phyloP scores from a whole-genome alignment of 2,113 vertebrate genomes.

The Ochotona princeps region DNA sequence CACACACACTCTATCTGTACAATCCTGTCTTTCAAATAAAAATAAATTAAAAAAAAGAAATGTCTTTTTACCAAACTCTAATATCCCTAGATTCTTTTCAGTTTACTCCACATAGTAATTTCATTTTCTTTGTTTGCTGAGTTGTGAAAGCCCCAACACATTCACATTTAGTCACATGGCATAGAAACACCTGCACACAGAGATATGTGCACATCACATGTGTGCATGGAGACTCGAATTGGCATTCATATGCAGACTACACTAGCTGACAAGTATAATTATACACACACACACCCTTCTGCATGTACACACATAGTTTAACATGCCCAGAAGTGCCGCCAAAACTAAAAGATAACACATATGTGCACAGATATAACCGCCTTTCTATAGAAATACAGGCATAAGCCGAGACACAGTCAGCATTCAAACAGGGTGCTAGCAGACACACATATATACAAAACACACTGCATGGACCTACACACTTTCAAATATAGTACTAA shows the following conservation, averaged over 20 bases:
- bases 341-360: slow-evolving; percentile 6
- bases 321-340: background rate
- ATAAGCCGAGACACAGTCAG: slow-evolving; percentile 21
- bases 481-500: slow-evolving; percentile 49
- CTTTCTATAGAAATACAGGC: slow-evolving; percentile 44
- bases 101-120: slow-evolving; percentile 42
- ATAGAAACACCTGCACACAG: slow-evolving; percentile 6
- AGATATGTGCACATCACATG: background rate
- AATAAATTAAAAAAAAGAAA: background rate
- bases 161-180: slow-evolving; percentile 20
- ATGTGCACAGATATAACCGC: background rate
- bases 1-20: no score
- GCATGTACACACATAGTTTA: slow-evolving; percentile 9
- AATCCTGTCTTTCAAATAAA: no score
- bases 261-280: slow-evolving; percentile 17
- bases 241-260: slow-evolving; percentile 25
- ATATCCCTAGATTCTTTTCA: slow-evolving; percentile 28
- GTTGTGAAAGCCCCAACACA: slow-evolving; percentile 4
- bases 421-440: slow-evolving; percentile 9
- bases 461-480: background rate
- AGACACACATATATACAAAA: background rate
- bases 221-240: slow-evolving; percentile 47
- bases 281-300: background rate
- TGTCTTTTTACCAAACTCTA: slow-evolving; percentile 42
- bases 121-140: slow-evolving; percentile 32